These are phyloP conservation scores for Pitangus sulphuratus DNA, from an alignment of 2,797 vertebrate species.

Conservation along the genomic window DNA sequence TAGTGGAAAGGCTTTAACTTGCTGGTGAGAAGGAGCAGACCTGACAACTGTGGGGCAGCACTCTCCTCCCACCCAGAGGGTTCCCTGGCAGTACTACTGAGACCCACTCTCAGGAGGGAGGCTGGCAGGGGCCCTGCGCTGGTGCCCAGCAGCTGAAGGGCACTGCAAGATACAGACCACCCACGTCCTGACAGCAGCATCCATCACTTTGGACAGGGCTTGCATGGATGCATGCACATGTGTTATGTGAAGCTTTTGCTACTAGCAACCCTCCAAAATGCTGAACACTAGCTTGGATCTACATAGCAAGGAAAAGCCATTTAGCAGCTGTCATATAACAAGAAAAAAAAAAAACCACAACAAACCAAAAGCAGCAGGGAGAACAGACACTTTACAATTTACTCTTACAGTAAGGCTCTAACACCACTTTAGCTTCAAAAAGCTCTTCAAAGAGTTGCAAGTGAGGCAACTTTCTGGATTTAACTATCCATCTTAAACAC, in stretches of 20 bases:
- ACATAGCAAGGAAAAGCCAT: neutral
- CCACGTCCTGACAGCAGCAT: rapidly evolving
- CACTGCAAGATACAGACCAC: too few species aligned
- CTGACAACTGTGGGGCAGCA: rapidly evolving
- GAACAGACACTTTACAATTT: neutral
- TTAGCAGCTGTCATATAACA: neutral
- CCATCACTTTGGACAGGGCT: neutral
- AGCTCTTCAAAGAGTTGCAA: neutral
- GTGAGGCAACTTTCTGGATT: neutral
- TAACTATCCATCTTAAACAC: neutral
- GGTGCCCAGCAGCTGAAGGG: neutral
- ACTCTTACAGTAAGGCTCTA: neutral
- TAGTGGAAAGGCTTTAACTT: neutral
- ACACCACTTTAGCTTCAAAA: neutral
- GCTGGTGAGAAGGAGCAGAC: neutral
- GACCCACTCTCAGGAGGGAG: rapidly evolving
- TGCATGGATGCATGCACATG: rapidly evolving
- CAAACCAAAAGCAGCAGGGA: neutral
- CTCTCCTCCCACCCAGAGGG: neutral
- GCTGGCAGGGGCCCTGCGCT: neutral
- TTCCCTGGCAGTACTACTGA: neutral
- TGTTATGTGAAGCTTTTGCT: neutral
- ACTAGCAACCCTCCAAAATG: neutral
- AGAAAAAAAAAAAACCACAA: neutral
- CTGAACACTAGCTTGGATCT: neutral